Conservation (phyloP, 2,113 vertebrate species). For the Clupea harengus region DNA sequence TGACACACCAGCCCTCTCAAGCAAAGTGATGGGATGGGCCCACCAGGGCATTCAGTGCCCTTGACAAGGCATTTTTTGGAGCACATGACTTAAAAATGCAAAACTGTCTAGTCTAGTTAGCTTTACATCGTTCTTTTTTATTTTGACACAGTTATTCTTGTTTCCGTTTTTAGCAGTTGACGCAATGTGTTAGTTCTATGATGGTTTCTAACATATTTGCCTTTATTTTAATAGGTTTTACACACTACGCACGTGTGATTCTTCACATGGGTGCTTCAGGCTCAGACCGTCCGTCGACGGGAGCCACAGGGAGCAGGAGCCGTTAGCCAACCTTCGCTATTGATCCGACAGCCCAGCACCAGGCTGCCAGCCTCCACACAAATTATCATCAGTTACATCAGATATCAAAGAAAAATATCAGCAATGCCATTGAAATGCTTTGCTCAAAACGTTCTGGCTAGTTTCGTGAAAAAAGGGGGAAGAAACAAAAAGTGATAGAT, state of each 20-base stretch:
- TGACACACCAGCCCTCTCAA: constrained; percentile 66
- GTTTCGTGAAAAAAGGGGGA: constrained; percentile 32
- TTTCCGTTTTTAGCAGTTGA: neutral
- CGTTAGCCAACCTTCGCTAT: constrained; percentile 41
- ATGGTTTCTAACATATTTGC: neutral
- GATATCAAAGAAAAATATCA: constrained; percentile 73
- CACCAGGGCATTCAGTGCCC: constrained; percentile 66
- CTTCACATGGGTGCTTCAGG: constrained; percentile 16
- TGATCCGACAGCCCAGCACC: constrained; percentile 49
- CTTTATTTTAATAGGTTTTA: neutral
- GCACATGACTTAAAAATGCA: constrained; percentile 60
- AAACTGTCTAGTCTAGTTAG: constrained; percentile 56
- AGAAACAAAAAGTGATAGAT: constrained; percentile 67
- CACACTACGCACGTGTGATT: neutral
- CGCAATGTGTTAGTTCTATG: neutral
- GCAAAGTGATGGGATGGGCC: constrained; percentile 61
- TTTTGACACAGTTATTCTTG: neutral
- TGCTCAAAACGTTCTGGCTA: constrained; percentile 68
- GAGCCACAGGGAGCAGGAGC: constrained; percentile 24
- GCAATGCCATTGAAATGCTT: constrained; percentile 66
- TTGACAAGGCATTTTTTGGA: constrained; percentile 64
- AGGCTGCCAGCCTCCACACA: constrained; percentile 55
- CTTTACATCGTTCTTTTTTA: neutral
- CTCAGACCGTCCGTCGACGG: constrained; percentile 31
- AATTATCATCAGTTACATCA: constrained; percentile 58